phyloP scores from a whole-genome alignment of 2,888 invertebrate species.

The Perithous albicinctus region DNA sequence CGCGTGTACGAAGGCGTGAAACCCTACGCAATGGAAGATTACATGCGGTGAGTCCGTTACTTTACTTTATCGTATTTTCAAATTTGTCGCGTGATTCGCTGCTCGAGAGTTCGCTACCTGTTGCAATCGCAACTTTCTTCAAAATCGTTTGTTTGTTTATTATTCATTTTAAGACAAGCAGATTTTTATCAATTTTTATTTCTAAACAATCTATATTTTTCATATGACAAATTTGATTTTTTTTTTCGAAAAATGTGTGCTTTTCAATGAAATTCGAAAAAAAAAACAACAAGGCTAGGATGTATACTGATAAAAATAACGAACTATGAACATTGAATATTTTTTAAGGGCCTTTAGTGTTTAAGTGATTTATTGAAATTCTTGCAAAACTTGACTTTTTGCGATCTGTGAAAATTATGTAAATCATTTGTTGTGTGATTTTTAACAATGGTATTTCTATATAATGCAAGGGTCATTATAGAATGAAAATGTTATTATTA shows the following conservation, averaged over 20 bases:
- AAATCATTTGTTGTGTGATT: too few relatives aligned
- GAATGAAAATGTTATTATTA: too few relatives aligned
- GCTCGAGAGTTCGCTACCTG: constrained; percentile 47
- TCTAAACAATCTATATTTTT: background rate
- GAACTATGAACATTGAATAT: too few relatives aligned
- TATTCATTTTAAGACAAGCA: background rate
- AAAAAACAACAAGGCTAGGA: too few relatives aligned
- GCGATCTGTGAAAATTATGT: too few relatives aligned
- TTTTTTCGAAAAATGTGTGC: background rate
- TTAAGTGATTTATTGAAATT: too few relatives aligned
- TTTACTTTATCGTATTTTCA: constrained; percentile 8
- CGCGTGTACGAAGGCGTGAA: constrained; percentile 77
- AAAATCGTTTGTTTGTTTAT: background rate
- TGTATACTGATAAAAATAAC: too few relatives aligned
- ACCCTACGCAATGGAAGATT: constrained; percentile 75
- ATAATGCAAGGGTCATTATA: too few relatives aligned
- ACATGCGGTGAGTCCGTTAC: constrained; percentile 73
- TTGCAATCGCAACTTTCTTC: constrained; percentile 50
- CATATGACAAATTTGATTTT: background rate
- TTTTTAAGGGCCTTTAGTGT: too few relatives aligned
- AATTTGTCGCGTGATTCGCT: background rate
- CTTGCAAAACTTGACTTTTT: too few relatives aligned
- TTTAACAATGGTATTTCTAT: too few relatives aligned
- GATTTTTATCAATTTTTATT: background rate
- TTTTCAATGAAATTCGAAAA: too few relatives aligned